Percentiles rank a stretch among this genome's conserved stretches.
phyloP scores from a whole-genome alignment of 2,113 vertebrate genomes.

The Colinus virginianus region DNA sequence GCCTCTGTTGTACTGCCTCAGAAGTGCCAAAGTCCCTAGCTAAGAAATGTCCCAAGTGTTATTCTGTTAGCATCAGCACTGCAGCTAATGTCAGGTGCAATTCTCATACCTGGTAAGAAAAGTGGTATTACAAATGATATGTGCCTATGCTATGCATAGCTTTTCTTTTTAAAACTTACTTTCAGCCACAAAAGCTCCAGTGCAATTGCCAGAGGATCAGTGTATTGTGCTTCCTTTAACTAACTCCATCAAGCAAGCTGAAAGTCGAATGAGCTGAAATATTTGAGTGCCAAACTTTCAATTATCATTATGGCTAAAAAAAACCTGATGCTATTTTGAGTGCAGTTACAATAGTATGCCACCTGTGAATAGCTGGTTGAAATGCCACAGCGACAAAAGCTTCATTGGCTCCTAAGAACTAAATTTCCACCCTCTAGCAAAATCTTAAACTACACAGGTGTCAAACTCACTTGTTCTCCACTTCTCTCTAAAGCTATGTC shows the following conservation, averaged over 20 bases:
- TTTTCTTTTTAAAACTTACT: constrained; percentile 2
- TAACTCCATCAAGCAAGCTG: constrained; percentile 25
- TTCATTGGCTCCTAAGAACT: background rate
- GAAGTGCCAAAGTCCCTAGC: background rate
- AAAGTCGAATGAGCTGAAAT: constrained; percentile 34
- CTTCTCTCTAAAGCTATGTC: background rate
- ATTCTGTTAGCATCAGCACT: background rate
- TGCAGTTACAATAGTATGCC: constrained; percentile 36
- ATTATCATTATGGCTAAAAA: constrained; percentile 33
- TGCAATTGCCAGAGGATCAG: constrained; percentile 2
- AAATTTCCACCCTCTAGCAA: constrained; percentile 39
- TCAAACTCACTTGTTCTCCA: constrained; percentile 19
- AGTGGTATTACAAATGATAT: background rate
- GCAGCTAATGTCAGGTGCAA: constrained; percentile 2
- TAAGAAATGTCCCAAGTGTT: background rate
- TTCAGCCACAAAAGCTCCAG: background rate
- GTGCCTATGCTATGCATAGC: background rate
- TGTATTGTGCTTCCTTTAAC: constrained; percentile 4
- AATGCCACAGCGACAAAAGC: background rate
- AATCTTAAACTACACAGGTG: constrained; percentile 2
- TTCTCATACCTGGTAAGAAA: background rate
- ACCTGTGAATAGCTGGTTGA: constrained; percentile 52
- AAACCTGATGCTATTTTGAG: constrained; percentile 46
- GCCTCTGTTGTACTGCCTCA: background rate
- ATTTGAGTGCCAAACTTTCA: constrained; percentile 60